Evolutionary conservation across 2,797 vertebrate genomes (phyloP).

Genomic region (Carapus acus): DNA sequence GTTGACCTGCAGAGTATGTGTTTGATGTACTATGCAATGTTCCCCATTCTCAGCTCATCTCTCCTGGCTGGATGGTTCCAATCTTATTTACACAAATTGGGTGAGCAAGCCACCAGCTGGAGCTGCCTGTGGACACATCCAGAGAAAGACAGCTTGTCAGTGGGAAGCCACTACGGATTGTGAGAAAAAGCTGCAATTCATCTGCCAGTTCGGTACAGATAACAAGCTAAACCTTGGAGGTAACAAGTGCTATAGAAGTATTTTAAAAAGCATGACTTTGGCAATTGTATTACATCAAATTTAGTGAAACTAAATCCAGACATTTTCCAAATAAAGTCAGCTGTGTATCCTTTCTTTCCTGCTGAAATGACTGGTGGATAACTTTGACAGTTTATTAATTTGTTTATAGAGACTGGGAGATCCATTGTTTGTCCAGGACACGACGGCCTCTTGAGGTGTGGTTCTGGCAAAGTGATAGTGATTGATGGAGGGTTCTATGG

Average conservation of each 20-base stretch:
- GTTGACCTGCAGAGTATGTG: too few relatives aligned
- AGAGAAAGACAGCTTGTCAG: conserved; percentile 65
- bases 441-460: conserved; percentile 75
- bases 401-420: conserved; percentile 67
- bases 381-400: not conserved
- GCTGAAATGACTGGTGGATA: too few relatives aligned
- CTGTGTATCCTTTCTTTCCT: too few relatives aligned
- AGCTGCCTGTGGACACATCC: conserved; percentile 71
- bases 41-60: conserved; percentile 61
- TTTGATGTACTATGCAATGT: not conserved
- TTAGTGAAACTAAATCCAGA: too few relatives aligned
- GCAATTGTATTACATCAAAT: too few relatives aligned
- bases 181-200: conserved; percentile 67
- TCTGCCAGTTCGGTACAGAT: conserved; percentile 84
- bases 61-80: conserved; percentile 80
- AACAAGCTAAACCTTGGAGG: not conserved
- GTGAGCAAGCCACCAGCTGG: conserved; percentile 39
- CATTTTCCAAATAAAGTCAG: too few relatives aligned
- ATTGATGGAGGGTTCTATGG: conserved; percentile 78
- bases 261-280: not conserved
- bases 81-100: conserved; percentile 78
- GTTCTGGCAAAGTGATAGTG: conserved; percentile 77
- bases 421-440: conserved; percentile 71
- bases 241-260: too few relatives aligned
- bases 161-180: conserved; percentile 78